These are phyloP conservation scores for Rhinella marina DNA, from an alignment of 2,797 vertebrate species.

Conservation along the genomic window DNA sequence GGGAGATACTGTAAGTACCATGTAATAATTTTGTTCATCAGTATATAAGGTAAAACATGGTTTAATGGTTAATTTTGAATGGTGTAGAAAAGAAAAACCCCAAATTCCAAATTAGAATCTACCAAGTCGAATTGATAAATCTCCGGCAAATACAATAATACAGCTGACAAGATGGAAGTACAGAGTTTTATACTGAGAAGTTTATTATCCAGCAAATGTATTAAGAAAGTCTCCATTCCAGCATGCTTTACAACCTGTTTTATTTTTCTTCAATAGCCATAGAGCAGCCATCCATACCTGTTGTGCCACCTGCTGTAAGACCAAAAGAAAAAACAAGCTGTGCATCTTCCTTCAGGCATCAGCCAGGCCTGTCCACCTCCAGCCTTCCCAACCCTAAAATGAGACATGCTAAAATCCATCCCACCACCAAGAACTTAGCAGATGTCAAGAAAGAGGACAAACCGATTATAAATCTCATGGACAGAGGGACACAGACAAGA, in stretches of 20 bases:
- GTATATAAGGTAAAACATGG: not conserved
- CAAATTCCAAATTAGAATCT: not conserved
- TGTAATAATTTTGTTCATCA: not conserved
- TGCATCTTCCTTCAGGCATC: constrained; percentile 70
- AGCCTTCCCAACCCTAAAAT: constrained; percentile 66
- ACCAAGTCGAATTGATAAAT: not conserved
- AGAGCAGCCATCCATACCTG: constrained; percentile 68
- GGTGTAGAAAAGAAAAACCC: not conserved
- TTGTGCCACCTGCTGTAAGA: constrained; percentile 80
- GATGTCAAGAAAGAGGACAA: constrained; percentile 72
- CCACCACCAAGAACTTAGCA: constrained; percentile 63
- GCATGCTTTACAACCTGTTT: not conserved
- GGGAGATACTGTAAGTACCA: not conserved
- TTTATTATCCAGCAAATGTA: not conserved
- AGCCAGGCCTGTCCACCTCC: constrained; percentile 69
- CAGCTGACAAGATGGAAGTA: not conserved
- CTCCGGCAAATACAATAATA: not conserved
- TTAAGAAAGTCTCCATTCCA: not conserved
- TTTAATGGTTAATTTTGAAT: not conserved
- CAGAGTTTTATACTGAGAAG: not conserved
- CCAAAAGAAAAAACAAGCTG: constrained; percentile 82
- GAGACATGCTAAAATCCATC: constrained; percentile 70
- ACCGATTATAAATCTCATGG: constrained; percentile 66
- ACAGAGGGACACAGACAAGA: constrained; percentile 75
- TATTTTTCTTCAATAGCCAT: constrained; percentile 70